Base-by-base conservation (phyloP, 2,888 invertebrate genomes). In the Phaedon cochleariae region DNA sequence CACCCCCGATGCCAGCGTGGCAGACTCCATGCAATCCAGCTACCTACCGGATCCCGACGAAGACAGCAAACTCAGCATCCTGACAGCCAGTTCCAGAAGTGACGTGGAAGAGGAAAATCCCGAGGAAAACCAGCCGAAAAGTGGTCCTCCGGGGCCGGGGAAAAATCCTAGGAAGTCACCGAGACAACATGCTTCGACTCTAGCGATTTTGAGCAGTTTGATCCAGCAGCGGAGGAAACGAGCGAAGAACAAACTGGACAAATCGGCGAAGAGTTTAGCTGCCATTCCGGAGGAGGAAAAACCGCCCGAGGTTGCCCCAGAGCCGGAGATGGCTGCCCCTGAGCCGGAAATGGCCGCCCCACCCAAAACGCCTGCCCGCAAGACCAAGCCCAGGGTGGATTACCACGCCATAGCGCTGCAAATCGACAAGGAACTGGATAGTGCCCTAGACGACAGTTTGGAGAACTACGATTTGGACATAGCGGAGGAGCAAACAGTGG, bases 131-230 rank as follows among this genome's bases (percentile, higher is more conserved):
- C 7, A 60, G 9, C 20, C 34, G 60, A 22, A 41, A 85, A n/a
- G n/a, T n/a, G n/a, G n/a, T n/a, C n/a, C n/a, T n/a, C n/a, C n/a
- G n/a, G 41, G 85, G 31, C 51, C 72, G 63, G 87, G 87, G 52
- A 85, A 85, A 29, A 90, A 89, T 67, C 92, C 94, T 0, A 85
- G 95, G 45, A 95, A 95, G 79, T 94, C 94, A 0, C 95, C 95
- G 0, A 85, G 95, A 20, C 95, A 95, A 80, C 95, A 95, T 79
- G 95, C 95, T 0, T 94, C 94, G 0, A 95, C 95, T 0, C 82
- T 94, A 65, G 95, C 95, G 0, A 92, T 95, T 63, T 88, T 95
- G 2, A 90, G 90, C 45, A 89, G 90, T 59, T 81, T 91, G 20
- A 83, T 90, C 7, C 86, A 89, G 34, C 84, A 87, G 55, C 82